phyloP scores from a whole-genome alignment of 1,140 invertebrate species.

The Thaumetopoea pityocampa region DNA sequence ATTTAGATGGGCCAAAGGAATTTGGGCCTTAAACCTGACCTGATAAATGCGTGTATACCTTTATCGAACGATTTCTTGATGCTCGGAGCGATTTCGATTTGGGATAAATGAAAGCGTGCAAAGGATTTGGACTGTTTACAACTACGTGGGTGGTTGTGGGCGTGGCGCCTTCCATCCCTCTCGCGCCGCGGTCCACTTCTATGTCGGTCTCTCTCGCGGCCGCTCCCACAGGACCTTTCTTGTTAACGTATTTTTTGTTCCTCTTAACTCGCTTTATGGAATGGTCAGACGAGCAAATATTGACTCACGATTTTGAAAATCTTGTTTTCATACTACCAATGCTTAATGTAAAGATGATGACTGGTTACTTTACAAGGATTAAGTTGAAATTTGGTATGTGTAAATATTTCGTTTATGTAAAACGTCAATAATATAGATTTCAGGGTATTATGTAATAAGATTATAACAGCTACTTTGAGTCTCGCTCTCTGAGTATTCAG shows the following conservation, averaged over 20 bases:
- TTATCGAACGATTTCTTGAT: slow-evolving; percentile 28
- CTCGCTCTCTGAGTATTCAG: neutral
- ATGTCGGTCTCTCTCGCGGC: slow-evolving; percentile 41
- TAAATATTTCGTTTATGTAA: slow-evolving; percentile 5
- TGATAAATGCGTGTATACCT: slow-evolving; percentile 24
- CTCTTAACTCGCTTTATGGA: slow-evolving; percentile 60
- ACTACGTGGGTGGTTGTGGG: slow-evolving; percentile 72
- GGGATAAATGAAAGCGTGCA: slow-evolving; percentile 72
- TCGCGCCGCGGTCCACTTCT: slow-evolving; percentile 24
- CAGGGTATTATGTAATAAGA: too few species aligned
- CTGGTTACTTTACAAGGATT: slow-evolving; percentile 25
- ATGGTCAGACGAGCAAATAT: slow-evolving; percentile 72
- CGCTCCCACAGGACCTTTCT: slow-evolving; percentile 70
- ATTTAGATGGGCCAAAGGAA: slow-evolving; percentile 48
- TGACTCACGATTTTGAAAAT: slow-evolving; percentile 73
- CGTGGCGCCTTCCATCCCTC: slow-evolving; percentile 48
- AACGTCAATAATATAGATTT: slow-evolving; percentile 3
- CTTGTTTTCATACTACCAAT: slow-evolving; percentile 58
- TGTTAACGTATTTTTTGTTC: slow-evolving; percentile 69
- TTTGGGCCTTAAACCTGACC: slow-evolving; percentile 34
- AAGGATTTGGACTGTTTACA: slow-evolving; percentile 73
- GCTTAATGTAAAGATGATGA: slow-evolving; percentile 37
- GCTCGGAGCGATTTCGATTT: slow-evolving; percentile 71
- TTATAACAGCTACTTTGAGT: neutral
- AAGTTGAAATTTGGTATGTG: slow-evolving; percentile 9